Evolutionary conservation across 2,113 vertebrate genomes (phyloP), one percentile per base, ranked within the genome.

Genomic region (Sylvietta virens): DNA sequence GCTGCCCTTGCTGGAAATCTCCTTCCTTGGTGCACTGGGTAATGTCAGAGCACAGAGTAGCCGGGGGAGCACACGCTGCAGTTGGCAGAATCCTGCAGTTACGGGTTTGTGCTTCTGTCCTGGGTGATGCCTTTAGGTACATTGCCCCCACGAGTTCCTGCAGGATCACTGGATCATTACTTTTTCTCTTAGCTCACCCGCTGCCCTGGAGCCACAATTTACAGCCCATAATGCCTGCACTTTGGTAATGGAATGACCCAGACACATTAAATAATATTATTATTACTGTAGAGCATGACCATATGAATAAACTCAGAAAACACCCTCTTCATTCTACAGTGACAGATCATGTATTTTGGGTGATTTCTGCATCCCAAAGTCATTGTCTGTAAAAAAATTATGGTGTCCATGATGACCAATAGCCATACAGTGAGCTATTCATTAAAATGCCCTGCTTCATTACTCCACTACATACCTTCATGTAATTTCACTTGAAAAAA

Each of bases 361-460:
- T 33, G 18, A 80, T 92, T 96, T 84, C 37, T 92, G 17, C n/a
- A 71, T 60, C n/a, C 20, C 37, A 26, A 48, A 93, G 71, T 86
- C 9, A 37, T 61, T 80, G 50, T 60, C 60, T 62, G 12, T 57
- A 35, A 26, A 83, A 77, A 92, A 81, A 67, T 27, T 4, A 44
- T 62, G 22, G 47, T 56, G 16, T 3, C 15, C 33, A 18, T 17
- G 24, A 7, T 81, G 53, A 67, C 45, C 82, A 93, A 61, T 45
- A 81, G 13, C 54, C 24, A n/a, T 48, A 39, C 20, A 91, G 24
- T 27, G 26, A 88, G 7, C 62, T 81, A n/a, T 54, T 90, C 24
- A 90, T 86, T 94, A 78, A 94, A 93, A 93, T 71, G 20, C 20
- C n/a, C 78, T 78, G 50, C 44, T 96, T 93, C 71, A 48, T 78